Evolutionary conservation across 2,888 invertebrate species (phyloP).

Genomic region (Yponomeuta evonymella): DNA sequence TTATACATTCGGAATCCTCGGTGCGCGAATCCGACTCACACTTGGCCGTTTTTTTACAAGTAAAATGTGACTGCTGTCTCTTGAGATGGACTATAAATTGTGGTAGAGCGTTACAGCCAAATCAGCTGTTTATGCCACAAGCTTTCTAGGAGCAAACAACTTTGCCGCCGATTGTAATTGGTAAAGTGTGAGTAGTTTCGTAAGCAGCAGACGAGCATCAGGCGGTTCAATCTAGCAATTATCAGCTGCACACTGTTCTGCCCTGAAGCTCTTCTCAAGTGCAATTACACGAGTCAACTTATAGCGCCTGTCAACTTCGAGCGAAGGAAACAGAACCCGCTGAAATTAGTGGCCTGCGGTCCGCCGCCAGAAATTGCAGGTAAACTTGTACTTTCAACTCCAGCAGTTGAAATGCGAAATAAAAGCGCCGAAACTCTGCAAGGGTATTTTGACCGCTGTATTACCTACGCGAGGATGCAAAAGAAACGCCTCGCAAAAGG

Average conservation of each 20-base stretch:
- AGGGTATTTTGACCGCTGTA: neutral
- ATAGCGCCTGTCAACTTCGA: constrained; percentile 12
- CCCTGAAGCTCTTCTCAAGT: constrained; percentile 28
- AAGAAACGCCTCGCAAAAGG: neutral
- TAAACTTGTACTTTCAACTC: neutral
- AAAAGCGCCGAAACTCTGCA: neutral
- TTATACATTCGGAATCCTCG: no score
- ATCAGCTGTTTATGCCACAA: neutral
- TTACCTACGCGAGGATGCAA: neutral
- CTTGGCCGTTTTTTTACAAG: no score
- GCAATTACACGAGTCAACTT: constrained; percentile 32
- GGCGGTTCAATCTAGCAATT: constrained; percentile 52
- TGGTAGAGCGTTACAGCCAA: no score
- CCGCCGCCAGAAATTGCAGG: neutral
- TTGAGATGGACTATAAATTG: no score
- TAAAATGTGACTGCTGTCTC: no score
- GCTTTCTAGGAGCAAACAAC: constrained; percentile 36
- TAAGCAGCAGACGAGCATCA: constrained; percentile 24
- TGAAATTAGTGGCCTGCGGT: constrained; percentile 7
- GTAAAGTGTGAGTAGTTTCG: constrained; percentile 53
- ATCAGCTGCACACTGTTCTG: constrained; percentile 25
- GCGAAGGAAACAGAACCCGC: constrained; percentile 2
- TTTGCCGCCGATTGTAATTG: constrained; percentile 56
- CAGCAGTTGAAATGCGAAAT: neutral
- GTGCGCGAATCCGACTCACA: no score